Base-by-base conservation (phyloP, 2,888 invertebrate genomes). In the Oligia latruncula region DNA sequence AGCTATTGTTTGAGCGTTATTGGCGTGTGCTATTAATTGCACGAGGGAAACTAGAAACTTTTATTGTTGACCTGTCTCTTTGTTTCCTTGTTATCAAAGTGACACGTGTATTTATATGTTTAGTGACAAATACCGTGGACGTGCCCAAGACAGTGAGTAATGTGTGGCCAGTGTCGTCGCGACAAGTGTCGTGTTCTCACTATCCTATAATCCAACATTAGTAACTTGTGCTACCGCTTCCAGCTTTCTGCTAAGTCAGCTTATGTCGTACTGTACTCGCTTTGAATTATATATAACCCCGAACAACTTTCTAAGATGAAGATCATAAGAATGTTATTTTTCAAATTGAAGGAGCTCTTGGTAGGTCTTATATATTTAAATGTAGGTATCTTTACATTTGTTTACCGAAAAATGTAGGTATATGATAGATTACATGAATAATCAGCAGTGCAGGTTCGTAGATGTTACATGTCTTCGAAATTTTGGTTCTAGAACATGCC, bases 81-180 rank as follows among this genome's bases (percentile, higher is more conserved):
- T 71, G 83, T 84, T 84, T 58, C 43, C 23, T 40, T 58, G 74
- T 72, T 80, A 68, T 66, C 65, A 74, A 71, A 84, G 68, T 66
- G 58, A 46, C 58, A 43, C 40, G 40, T 78, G 80, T 75, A 82
- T 84, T 73, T 88, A 85, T 83, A 87, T 78, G 81, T 83, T 80
- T 76, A 68, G 87, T 84, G 81, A 87, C 83, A 88, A 87, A 87
- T 78, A 83, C 71, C 58, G 62, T 71, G 76, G 82, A 78, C 78
- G 71, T 83, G 72, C 43, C 64, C 40, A 46, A 74, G 87, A 90
- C 90, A 91, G 87, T 91, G 92, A 92, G 83, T 87, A 91, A 92
- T 91, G 88, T 83, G 87, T 85, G 85, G 77, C 73, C 77, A 72
- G 83, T 71, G 82, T 79, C 75, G 55, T 20, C 55, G 40, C 64